Conservation (phyloP, 1,140 invertebrate genomes). For the Sarcophaga peregrina region DNA sequence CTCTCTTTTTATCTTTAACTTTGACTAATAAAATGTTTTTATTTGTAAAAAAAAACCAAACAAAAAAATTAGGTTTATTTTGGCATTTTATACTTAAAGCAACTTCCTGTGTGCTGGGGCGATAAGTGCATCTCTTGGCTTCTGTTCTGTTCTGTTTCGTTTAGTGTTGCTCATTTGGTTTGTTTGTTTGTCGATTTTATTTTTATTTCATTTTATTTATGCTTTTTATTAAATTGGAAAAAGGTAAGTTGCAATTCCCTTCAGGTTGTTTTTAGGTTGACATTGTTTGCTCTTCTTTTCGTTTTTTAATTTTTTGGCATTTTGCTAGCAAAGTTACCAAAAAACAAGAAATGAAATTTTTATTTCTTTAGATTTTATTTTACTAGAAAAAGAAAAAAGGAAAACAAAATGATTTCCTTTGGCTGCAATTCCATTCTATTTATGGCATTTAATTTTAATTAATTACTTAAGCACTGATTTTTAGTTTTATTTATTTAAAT, state of each 20-base stretch:
- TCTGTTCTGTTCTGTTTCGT: background rate
- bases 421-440: too few species aligned
- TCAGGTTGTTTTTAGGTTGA: background rate
- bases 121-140: background rate
- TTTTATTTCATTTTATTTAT: background rate
- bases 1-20: background rate
- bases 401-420: too few species aligned
- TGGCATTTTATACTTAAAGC: conserved; percentile 10
- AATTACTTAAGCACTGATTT: too few species aligned
- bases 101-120: conserved; percentile 2
- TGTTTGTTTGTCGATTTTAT: too few species aligned
- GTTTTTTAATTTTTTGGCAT: background rate
- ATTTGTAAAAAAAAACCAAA: background rate
- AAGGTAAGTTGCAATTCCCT: conserved; percentile 2
- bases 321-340: conserved; percentile 5
- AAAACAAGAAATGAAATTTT: background rate
- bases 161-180: background rate
- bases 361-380: background rate
- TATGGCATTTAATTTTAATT: too few species aligned
- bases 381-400: too few species aligned
- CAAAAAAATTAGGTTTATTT: background rate
- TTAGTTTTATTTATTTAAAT: too few species aligned
- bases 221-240: background rate
- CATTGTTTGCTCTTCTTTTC: background rate
- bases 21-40: background rate